Conservation (phyloP, 1,140 invertebrate species). For the Lerema accius region DNA sequence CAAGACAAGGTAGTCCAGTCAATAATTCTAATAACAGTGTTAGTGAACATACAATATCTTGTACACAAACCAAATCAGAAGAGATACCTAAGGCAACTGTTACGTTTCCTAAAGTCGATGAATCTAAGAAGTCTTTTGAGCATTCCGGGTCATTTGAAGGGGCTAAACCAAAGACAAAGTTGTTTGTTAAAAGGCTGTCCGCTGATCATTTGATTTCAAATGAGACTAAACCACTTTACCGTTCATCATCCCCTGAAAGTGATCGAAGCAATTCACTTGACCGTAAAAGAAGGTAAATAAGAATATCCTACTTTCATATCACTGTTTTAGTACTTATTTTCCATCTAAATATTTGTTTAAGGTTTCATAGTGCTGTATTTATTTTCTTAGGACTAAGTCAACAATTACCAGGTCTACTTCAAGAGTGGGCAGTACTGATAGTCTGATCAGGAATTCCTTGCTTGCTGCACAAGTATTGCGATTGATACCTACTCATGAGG, state of each 20-base stretch:
- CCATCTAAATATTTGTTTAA: no score
- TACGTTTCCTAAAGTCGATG: constrained; percentile 70
- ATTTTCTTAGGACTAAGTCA: constrained; percentile 64
- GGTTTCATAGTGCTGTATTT: neutral
- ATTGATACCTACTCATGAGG: constrained; percentile 90
- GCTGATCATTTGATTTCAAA: constrained; percentile 76
- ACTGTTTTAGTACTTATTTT: no score
- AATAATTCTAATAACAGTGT: constrained; percentile 69
- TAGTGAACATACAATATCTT: constrained; percentile 60
- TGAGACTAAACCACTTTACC: constrained; percentile 68
- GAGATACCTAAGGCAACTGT: constrained; percentile 72
- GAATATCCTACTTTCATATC: no score
- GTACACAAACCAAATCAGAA: constrained; percentile 67
- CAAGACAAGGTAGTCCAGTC: constrained; percentile 61
- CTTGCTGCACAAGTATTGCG: constrained; percentile 90
- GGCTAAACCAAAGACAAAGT: constrained; percentile 72
- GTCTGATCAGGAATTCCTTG: constrained; percentile 88
- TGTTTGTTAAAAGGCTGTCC: constrained; percentile 76
- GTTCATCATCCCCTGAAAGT: constrained; percentile 74
- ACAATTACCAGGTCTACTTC: constrained; percentile 71
- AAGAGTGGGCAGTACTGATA: constrained; percentile 85
- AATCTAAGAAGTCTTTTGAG: constrained; percentile 69
- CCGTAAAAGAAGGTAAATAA: constrained; percentile 68
- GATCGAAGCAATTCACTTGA: constrained; percentile 76
- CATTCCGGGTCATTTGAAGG: constrained; percentile 78